phyloP scores from a whole-genome alignment of 1,140 invertebrate genomes.

The Halictus rubicundus region DNA sequence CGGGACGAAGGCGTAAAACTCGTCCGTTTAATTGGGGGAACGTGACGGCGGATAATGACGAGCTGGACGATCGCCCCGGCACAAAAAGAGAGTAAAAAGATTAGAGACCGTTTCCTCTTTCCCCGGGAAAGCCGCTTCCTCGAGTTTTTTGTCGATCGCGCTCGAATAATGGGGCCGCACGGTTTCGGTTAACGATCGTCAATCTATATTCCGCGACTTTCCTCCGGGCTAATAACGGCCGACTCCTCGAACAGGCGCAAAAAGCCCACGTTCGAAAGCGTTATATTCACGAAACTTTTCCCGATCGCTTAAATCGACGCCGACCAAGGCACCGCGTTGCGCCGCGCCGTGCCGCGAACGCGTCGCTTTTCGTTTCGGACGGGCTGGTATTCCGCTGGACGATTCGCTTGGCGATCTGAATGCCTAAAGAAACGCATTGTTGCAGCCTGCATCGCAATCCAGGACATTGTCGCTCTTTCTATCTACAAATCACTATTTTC shows the following conservation, averaged over 20 bases:
- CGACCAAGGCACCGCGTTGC: too few species aligned
- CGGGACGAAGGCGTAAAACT: conserved; percentile 50
- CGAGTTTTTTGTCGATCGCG: conserved; percentile 23
- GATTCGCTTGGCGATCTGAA: too few species aligned
- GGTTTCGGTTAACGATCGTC: conserved; percentile 1
- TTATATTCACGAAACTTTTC: conserved; percentile 3
- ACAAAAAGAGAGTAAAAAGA: conserved; percentile 20
- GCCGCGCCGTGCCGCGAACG: neutral
- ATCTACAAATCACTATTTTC: too few species aligned
- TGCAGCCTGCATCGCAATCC: too few species aligned
- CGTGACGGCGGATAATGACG: conserved; percentile 68
- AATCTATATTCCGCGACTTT: conserved; percentile 23
- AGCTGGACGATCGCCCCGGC: conserved; percentile 45
- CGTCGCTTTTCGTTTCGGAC: neutral
- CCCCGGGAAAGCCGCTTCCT: neutral
- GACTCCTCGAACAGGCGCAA: too few species aligned
- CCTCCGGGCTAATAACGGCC: neutral
- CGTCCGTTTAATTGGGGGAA: conserved; percentile 64
- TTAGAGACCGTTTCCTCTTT: conserved; percentile 16
- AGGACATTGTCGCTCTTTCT: too few species aligned
- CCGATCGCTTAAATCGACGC: conserved; percentile 1
- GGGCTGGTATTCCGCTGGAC: too few species aligned
- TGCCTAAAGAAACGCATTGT: too few species aligned
- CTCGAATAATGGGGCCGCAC: neutral
- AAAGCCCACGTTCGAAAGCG: neutral